A percentile compares a stretch with the other conserved stretches of the same genome.
These are phyloP conservation scores for Epizoanthus ramosus DNA, from an alignment of 92 coral and sea anemone species.

Conservation along the genomic window DNA sequence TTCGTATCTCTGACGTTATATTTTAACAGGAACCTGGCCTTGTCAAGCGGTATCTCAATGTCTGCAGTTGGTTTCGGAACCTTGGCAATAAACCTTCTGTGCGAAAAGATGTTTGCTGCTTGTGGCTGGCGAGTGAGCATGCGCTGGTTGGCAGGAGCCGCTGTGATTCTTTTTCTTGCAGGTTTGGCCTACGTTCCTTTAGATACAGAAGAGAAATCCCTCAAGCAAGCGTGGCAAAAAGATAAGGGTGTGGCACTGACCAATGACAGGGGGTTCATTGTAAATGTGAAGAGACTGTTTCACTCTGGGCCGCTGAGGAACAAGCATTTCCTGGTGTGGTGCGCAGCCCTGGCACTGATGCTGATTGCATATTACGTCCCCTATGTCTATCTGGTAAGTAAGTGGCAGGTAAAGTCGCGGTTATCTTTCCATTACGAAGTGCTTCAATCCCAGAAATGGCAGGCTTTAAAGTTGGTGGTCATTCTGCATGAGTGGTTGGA, in stretches of 20 bases:
- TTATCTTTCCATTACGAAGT: neutral
- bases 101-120: conserved; percentile 56
- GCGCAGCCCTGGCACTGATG: conserved; percentile 58
- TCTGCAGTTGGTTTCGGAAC: conserved; percentile 91
- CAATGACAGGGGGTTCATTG: conserved; percentile 23
- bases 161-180: conserved; percentile 64
- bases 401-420: neutral
- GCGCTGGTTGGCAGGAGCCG: conserved; percentile 63
- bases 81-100: conserved; percentile 52
- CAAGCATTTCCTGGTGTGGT: conserved; percentile 78
- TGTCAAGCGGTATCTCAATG: conserved; percentile 79
- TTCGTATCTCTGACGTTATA: conserved; percentile 66
- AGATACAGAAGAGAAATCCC: conserved; percentile 38
- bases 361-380: conserved; percentile 87
- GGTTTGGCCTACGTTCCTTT: conserved; percentile 76
- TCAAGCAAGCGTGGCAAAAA: conserved; percentile 9
- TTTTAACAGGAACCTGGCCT: conserved; percentile 76
- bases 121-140: conserved; percentile 73
- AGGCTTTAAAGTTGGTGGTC: neutral
- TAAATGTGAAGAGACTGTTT: conserved; percentile 16
- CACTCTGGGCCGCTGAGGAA: conserved; percentile 75
- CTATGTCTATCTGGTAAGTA: conserved; percentile 88
- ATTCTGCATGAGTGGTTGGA: neutral
- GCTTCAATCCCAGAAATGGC: neutral
- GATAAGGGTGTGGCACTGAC: conserved; percentile 22